phyloP scores from a whole-genome alignment of 2,888 invertebrate species.

The Synanthedon tipuliformis region DNA sequence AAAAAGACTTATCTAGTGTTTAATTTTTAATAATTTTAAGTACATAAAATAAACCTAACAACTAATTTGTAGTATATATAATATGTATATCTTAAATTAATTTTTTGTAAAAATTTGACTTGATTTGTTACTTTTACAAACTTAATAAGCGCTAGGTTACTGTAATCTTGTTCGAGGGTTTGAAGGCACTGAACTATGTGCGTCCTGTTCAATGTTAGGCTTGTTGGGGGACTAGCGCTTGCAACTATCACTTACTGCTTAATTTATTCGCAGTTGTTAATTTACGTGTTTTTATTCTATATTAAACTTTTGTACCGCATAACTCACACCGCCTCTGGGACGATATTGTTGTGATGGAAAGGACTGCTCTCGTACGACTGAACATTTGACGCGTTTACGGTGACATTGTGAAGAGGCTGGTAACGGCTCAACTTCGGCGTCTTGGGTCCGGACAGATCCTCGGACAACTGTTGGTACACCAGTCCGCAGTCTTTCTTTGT shows the following conservation, averaged over 20 bases:
- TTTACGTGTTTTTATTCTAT: constrained; percentile 31
- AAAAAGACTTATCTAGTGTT: constrained; percentile 28
- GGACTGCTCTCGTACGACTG: constrained; percentile 71
- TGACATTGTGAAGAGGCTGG: constrained; percentile 65
- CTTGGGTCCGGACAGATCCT: constrained; percentile 77
- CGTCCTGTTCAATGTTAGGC: constrained; percentile 31
- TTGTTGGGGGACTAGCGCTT: constrained; percentile 61
- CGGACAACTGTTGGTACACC: constrained; percentile 82
- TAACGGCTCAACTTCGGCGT: constrained; percentile 78
- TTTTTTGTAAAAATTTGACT: constrained; percentile 66
- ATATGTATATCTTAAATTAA: constrained; percentile 70
- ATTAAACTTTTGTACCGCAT: constrained; percentile 25
- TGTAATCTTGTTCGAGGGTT: constrained; percentile 43
- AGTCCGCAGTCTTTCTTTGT: constrained; percentile 79
- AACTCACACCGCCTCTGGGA: constrained; percentile 71
- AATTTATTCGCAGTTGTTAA: constrained; percentile 59
- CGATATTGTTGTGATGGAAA: constrained; percentile 73
- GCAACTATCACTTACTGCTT: constrained; percentile 60
- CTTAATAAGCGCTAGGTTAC: constrained; percentile 61
- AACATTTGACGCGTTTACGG: constrained; percentile 56
- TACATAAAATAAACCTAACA: constrained; percentile 70
- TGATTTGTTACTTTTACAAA: constrained; percentile 56
- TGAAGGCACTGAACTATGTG: constrained; percentile 44
- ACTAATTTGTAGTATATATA: constrained; percentile 71
- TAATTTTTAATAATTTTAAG: constrained; percentile 69